Evolutionary conservation across 2,797 vertebrate species (phyloP).

Genomic region (Cirrhinus mrigala): DNA sequence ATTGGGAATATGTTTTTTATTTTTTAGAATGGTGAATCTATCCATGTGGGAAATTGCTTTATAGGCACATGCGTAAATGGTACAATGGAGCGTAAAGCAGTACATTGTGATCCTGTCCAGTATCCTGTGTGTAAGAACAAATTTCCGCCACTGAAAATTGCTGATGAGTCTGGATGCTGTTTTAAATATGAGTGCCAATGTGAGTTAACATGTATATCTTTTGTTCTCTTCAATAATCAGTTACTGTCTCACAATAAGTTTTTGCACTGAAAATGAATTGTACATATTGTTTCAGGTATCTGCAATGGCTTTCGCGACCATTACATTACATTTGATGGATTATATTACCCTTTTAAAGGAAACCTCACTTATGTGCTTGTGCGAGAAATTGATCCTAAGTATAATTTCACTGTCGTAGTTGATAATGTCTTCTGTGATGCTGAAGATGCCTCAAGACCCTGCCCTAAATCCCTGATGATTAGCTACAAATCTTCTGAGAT

Average conservation of each 20-base stretch:
- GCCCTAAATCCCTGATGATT: constrained; percentile 80
- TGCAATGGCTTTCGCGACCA: constrained; percentile 90
- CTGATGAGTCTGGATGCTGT: constrained; percentile 81
- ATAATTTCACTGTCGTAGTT: constrained; percentile 82
- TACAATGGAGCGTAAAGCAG: constrained; percentile 55
- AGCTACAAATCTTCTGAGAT: constrained; percentile 83
- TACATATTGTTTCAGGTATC: constrained; percentile 74
- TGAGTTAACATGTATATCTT: constrained; percentile 44
- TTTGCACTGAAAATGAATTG: background rate
- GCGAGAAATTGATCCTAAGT: constrained; percentile 79
- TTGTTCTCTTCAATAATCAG: background rate
- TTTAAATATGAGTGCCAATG: constrained; percentile 80
- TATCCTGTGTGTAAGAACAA: constrained; percentile 80
- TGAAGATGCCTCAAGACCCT: constrained; percentile 57
- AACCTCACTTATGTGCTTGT: constrained; percentile 89
- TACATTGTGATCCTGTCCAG: constrained; percentile 65
- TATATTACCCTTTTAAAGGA: constrained; percentile 87
- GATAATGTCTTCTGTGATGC: constrained; percentile 84
- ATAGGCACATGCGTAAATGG: constrained; percentile 76
- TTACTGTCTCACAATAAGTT: background rate
- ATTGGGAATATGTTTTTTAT: background rate
- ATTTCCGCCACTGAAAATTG: constrained; percentile 74
- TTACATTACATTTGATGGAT: constrained; percentile 89
- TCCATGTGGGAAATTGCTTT: constrained; percentile 76
- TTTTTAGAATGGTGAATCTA: constrained; percentile 80